Percentiles rank a stretch among this genome's conserved stretches.
Evolutionary conservation across 2,797 vertebrate genomes (phyloP).

Genomic region (Syngnathus acus): DNA sequence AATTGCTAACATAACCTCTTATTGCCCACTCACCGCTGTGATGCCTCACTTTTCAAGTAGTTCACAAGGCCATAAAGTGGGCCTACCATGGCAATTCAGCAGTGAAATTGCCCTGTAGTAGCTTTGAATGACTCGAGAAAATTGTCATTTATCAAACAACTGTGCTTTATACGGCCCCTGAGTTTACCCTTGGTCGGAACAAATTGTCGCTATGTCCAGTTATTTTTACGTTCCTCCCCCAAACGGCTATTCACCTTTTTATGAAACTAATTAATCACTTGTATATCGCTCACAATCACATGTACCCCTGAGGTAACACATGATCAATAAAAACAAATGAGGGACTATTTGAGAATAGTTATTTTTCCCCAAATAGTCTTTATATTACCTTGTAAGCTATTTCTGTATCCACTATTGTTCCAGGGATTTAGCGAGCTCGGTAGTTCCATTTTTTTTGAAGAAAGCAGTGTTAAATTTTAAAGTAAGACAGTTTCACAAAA

Average conservation of each 20-base stretch:
- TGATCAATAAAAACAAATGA: not conserved
- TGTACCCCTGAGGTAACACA: not conserved
- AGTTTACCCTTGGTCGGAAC: not conserved
- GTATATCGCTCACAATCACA: not conserved
- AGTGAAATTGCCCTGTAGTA: not conserved
- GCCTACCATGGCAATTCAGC: not conserved
- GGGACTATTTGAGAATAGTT: not conserved
- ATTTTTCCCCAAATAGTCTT: not conserved
- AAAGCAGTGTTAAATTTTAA: not conserved
- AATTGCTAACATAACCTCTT: no score
- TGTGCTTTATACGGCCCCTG: not conserved
- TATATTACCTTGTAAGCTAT: not conserved
- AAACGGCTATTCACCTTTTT: not conserved
- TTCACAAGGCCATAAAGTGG: not conserved
- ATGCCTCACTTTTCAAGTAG: not conserved
- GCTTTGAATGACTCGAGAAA: not conserved
- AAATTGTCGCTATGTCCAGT: not conserved
- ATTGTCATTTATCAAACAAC: not conserved
- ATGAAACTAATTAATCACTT: not conserved
- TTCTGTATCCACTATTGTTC: not conserved
- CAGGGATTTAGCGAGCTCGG: not conserved
- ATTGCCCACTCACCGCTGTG: not conserved
- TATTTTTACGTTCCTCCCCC: not conserved
- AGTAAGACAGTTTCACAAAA: no score
- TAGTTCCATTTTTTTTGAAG: not conserved